Evolutionary conservation across 2,888 invertebrate genomes (phyloP).

Genomic region (Archips xylosteana): DNA sequence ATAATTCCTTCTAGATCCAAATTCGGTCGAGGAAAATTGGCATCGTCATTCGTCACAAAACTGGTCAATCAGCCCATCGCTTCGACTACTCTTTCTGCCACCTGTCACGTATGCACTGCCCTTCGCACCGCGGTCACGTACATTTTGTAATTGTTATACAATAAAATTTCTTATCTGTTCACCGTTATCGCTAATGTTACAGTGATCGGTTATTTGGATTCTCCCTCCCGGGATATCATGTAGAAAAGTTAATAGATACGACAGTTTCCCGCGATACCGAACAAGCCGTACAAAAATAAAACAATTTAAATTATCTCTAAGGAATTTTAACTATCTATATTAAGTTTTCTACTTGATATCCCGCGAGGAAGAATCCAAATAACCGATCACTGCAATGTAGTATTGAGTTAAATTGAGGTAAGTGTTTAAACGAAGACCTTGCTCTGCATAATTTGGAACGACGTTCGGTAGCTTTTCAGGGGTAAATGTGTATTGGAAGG

Average conservation of each 20-base stretch:
- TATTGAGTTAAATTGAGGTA: conserved; percentile 28
- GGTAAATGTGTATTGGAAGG: neutral
- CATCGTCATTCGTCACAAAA: neutral
- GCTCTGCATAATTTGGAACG: neutral
- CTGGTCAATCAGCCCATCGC: neutral
- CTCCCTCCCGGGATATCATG: too few species aligned
- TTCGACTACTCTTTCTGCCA: conserved; percentile 10
- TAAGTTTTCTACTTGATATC: too few species aligned
- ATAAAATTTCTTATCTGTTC: conserved; percentile 27
- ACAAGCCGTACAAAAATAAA: too few species aligned
- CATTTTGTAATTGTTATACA: conserved; percentile 34
- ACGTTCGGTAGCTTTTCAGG: neutral
- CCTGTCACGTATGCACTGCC: conserved; percentile 35
- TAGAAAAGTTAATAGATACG: too few species aligned
- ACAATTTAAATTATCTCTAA: too few species aligned
- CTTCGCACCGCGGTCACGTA: conserved; percentile 25
- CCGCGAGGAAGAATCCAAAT: too few species aligned
- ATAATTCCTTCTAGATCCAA: neutral
- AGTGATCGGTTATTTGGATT: too few species aligned
- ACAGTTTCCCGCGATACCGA: too few species aligned
- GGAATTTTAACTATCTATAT: too few species aligned
- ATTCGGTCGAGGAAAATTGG: conserved; percentile 35
- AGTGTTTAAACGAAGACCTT: conserved; percentile 3
- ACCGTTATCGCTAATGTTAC: conserved; percentile 19
- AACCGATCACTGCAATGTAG: too few species aligned